Base-by-base conservation (phyloP, 2,113 vertebrate species). In the Callopanchax toddi region DNA sequence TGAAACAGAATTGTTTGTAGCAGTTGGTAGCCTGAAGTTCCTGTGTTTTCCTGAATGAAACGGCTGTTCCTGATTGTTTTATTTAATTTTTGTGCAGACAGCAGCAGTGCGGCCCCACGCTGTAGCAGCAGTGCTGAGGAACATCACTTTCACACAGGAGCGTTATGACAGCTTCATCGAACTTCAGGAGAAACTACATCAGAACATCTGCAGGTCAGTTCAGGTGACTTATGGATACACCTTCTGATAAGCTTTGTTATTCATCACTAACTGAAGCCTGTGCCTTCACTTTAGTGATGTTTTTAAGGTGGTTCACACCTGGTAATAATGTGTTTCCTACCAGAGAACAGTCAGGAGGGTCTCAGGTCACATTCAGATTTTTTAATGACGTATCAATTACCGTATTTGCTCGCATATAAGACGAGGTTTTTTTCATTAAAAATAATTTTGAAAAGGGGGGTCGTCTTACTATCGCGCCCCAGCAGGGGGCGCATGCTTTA, bases 161-260 rank as follows among this genome's bases (percentile, higher is more conserved):
- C 89, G 95, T 0, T 98, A 98, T 0, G 94, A 98, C 60, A 99
- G 96, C 73, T 98, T 99, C 91, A 98, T 99, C 21, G 97, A 99
- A 72, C 94, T 99, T 74, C 97, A 99, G 56, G 97, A 99, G 62
- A 99, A 99, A 59, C 93, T 99, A 5, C 97, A 99, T 83, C 97
- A 99, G 83, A 99, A 99, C 56, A 92, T 99, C 72, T 99, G 97
- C 95, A 98, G 97, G 97, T 97, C 56, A 70, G 91, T 83, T 1
- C 2, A 22, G 18, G n/a, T 2, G 8, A 46, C 22, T 6, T 6
- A 2, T 40, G 20, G 39, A 3, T 13, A 22, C 11, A 1, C 2
- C 12, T 29, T 12, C 21, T 16, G n/a, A n/a, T n/a, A 1, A 22
- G 4, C 46, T 25, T 16, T 23, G 12, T 6, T 12, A 3, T 3